phyloP scores from a whole-genome alignment of 1,140 invertebrate genomes.

The Drosophila rufa region DNA sequence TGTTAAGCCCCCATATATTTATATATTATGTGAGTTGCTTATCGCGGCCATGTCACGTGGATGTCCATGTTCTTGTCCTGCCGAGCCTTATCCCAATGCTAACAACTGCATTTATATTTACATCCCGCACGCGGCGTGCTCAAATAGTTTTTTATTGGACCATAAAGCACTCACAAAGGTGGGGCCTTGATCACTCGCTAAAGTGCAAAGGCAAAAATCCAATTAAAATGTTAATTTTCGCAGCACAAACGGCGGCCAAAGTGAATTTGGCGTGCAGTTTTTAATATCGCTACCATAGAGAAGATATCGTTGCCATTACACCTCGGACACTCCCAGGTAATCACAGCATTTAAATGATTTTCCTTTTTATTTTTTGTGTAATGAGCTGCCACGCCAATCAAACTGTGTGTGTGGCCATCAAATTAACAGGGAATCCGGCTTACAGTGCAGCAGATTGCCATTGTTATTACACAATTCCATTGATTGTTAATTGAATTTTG shows the following conservation, averaged over 20 bases:
- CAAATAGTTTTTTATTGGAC: conserved; percentile 32
- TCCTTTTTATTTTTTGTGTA: conserved; percentile 1
- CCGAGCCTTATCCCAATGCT: conserved; percentile 27
- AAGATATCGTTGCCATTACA: background rate
- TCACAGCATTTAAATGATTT: conserved; percentile 24
- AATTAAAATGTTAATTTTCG: conserved; percentile 49
- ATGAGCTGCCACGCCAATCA: conserved; percentile 29
- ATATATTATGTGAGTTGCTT: conserved; percentile 28
- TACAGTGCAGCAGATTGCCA: background rate
- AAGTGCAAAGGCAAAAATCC: conserved; percentile 26
- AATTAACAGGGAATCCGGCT: conserved; percentile 26
- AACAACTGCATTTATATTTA: conserved; percentile 46
- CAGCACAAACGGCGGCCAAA: conserved; percentile 6
- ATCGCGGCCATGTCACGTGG: conserved; percentile 24
- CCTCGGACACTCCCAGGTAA: conserved; percentile 10
- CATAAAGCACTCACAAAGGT: conserved; percentile 21
- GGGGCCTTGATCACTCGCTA: conserved; percentile 29
- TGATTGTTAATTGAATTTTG: conserved; percentile 30
- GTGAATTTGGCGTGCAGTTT: background rate
- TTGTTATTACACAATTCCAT: conserved; percentile 18
- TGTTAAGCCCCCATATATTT: conserved; percentile 29
- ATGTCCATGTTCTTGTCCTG: conserved; percentile 16
- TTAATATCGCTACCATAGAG: conserved; percentile 10
- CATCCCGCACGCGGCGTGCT: conserved; percentile 15
- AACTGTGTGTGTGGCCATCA: conserved; percentile 3